Evolutionary conservation across 1,140 invertebrate genomes (phyloP), one percentile per base, ranked within the genome.

Genomic region (Leguminivora glycinivorella): DNA sequence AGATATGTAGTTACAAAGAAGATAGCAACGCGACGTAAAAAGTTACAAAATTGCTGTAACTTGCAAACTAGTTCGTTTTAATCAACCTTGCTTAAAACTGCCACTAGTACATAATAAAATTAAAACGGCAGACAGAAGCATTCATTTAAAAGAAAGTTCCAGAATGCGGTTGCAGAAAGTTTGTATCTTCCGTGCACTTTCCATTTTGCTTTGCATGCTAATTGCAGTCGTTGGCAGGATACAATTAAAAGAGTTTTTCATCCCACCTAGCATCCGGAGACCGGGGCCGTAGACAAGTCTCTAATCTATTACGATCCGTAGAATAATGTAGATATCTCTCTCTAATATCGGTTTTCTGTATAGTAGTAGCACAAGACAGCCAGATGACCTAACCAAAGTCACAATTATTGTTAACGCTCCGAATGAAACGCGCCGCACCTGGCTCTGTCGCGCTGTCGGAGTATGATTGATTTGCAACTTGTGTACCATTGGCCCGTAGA

Each of bases 221-320:
- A 82, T 83, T 81, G 82, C 77, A 78, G 79, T 77, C 76, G 74
- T 84, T 80, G 73, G 63, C 76, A 75, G 73, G 75, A 78, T 83
- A 79, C 77, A 87, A 84, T 87, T 83, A 84, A 82, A 81, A 81
- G 76, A 83, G 75, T 85, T 85, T 52, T 76, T 75, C 73, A 81
- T 77, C 73, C 80, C 14, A 34, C 25, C 26, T 1, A 63, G 24
- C 19, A 63, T 63, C 25, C 70, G 72, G 72, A 82, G 68, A 75
- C 75, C 75, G n/a, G n/a, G n/a, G n/a, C n/a, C n/a, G n/a, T n/a
- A n/a, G n/a, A n/a, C n/a, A n/a, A n/a, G n/a, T n/a, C n/a, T n/a
- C n/a, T n/a, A n/a, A n/a, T n/a, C n/a, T n/a, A n/a, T n/a, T n/a
- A n/a, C n/a, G n/a, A n/a, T n/a, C n/a, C n/a, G n/a, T n/a, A n/a